Base-by-base conservation (phyloP, 2,797 vertebrate species). In the Agapornis canus region DNA sequence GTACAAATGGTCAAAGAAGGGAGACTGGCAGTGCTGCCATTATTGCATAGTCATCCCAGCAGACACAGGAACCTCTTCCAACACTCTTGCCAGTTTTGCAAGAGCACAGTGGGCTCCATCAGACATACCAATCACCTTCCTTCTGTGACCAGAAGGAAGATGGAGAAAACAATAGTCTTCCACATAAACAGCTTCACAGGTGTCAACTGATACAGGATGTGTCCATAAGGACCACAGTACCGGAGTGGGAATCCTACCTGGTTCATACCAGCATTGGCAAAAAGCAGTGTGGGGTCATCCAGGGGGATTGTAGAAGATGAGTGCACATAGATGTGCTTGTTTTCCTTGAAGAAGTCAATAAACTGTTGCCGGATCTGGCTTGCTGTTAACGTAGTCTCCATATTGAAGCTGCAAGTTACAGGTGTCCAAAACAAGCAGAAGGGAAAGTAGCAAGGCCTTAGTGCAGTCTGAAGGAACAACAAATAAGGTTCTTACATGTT, bases 261-360 rank as follows among this genome's bases (percentile, higher is more conserved):
- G 96, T 99, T 99, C 99, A 99, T 99, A 95, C 99, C 99, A 3
- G 99, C 99, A 6, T 99, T 99, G 95, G 99, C 99, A 51, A 99
- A 99, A 23, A 99, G 99, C 96, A 99, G 97, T 0, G 99, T 99
- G 94, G 99, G 99, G 90, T 99, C 99, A 18, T 99, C 99, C 97
- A 99, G 86, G 0, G 99, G 99, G 89, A 99, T 97, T 52, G 98
- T 98, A 78, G 99, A 94, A 2, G 99, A 99, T 0, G 99, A 99
- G 94, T 99, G 99, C 85, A 99, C 99, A 9, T 99, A 99, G 37
- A 98, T 98, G 83, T 99, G 99, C 65, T 98, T 97, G 85, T 99
- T 96, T 43, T 93, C 95, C 66, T 97, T 98, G 96, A 99, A 99
- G 98, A 99, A 99, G 97, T 99, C 97, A 8, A 99, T 99, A 95